Evolutionary conservation across 2,888 invertebrate species (phyloP).

Genomic region (Odontomyia ornata): DNA sequence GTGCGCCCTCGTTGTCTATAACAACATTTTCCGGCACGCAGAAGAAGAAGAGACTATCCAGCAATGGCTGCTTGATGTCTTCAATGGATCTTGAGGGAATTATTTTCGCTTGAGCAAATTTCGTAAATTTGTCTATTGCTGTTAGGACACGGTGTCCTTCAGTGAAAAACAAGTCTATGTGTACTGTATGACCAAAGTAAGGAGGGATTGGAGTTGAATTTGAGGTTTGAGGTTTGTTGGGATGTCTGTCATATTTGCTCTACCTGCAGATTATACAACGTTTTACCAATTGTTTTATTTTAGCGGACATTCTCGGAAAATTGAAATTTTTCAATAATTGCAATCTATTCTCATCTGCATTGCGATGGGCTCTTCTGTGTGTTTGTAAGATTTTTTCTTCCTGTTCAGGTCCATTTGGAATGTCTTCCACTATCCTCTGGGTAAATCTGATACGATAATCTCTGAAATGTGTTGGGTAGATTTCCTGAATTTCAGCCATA

Average conservation of each 20-base stretch:
- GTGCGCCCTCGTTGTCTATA: constrained; percentile 41
- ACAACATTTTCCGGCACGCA: constrained; percentile 36
- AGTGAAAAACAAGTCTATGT: constrained; percentile 38
- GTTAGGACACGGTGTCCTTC: constrained; percentile 46
- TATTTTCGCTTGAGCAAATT: constrained; percentile 41
- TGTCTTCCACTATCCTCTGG: constrained; percentile 43
- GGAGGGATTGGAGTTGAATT: constrained; percentile 36
- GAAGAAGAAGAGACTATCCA: constrained; percentile 35
- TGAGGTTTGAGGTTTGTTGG: background rate
- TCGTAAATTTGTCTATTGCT: constrained; percentile 48
- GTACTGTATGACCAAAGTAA: constrained; percentile 36
- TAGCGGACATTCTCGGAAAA: constrained; percentile 43
- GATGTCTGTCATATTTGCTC: constrained; percentile 46
- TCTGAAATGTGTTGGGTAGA: constrained; percentile 46
- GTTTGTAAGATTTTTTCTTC: constrained; percentile 44
- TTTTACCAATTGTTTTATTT: constrained; percentile 39
- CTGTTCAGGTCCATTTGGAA: constrained; percentile 38
- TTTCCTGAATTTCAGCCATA: constrained; percentile 45
- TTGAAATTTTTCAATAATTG: constrained; percentile 48
- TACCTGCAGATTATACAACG: constrained; percentile 38
- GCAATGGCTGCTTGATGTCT: constrained; percentile 28
- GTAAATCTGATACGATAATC: constrained; percentile 45
- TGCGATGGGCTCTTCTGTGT: constrained; percentile 47
- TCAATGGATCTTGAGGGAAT: constrained; percentile 24
- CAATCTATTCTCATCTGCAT: constrained; percentile 44